Base-by-base conservation (phyloP, 2,888 invertebrate genomes). In the Globia sparganii region DNA sequence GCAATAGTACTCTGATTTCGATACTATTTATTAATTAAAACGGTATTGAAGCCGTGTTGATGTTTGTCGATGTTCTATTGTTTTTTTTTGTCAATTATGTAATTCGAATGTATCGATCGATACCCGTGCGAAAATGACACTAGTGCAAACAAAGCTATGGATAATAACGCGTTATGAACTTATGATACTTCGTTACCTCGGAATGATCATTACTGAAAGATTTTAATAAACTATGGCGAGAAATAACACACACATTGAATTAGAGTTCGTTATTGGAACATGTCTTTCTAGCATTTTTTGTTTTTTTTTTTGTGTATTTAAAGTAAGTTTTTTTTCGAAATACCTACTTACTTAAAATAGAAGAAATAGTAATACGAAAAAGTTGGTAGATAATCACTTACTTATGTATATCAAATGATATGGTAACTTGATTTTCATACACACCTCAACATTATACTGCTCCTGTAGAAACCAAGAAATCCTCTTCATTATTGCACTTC, bases 401-500 rank as follows among this genome's bases (percentile, higher is more conserved):
- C 21, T 25, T 25, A 25, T 25, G 49, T 49, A 21, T 6, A 49
- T 49, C 53, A 25, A 53, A 25, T 53, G 9, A 9, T 53, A 4
- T 25, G 11, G 4, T 25, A 53, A 53, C 53, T 46, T 43, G 15
- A 43, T 43, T 43, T 43, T 13, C 43, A 2, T 49, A 49, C 25
- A 53, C 9, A 53, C 53, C 53, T 53, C 25, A 53, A 25, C 9
- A 25, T 28, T 18, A 40, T 25, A 77, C 28, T 0, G 4, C 18
- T 18, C 40, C 13, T 62, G 18, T 72, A 46, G 5, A 65, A 72
- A 77, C 78, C 61, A 58, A 46, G 21, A 28, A 61, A 80, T 72
- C 34, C 40, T 75, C 37, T 53, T 75, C 72, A 72, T 78, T 80
- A 77, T n/a, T 53, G 53, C 56, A 67, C 56, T 68, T 72, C 81